phyloP scores from a whole-genome alignment of 2,797 vertebrate species.

The Protonibea diacanthus region DNA sequence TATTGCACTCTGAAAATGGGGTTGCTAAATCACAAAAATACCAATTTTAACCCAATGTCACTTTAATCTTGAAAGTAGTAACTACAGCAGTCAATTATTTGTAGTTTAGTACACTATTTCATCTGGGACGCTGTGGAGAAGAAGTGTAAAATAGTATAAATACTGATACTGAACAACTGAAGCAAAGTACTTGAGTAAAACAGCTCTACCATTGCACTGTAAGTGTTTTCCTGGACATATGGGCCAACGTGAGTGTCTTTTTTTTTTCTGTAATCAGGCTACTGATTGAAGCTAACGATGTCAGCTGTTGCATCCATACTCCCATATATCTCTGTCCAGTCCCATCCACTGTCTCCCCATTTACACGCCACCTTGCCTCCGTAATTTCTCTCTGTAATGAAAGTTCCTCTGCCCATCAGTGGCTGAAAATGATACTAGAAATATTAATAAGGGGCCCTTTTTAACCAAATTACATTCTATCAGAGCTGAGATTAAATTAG shows the following conservation, averaged over 20 bases:
- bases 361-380: constrained; percentile 58
- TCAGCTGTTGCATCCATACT: constrained; percentile 65
- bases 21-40: too few species aligned
- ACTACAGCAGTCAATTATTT: neutral
- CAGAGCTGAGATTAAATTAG: constrained; percentile 84
- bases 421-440: constrained; percentile 83
- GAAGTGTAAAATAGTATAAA: neutral
- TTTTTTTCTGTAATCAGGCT: constrained; percentile 16
- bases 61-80: neutral
- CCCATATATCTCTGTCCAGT: constrained; percentile 77
- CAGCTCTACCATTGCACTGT: neutral
- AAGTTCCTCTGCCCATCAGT: constrained; percentile 83
- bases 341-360: constrained; percentile 59
- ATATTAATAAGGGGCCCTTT: constrained; percentile 85
- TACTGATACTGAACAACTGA: too few species aligned
- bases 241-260: neutral
- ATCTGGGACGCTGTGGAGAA: neutral
- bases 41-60: neutral
- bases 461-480: constrained; percentile 85
- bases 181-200: neutral
- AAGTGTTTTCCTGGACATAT: neutral
- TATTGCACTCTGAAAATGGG: too few species aligned
- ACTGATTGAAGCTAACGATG: constrained; percentile 64
- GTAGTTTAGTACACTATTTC: neutral
- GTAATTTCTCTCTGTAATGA: constrained; percentile 83